phyloP scores from a whole-genome alignment of 2,888 invertebrate genomes.

The Protophormia terraenovae region DNA sequence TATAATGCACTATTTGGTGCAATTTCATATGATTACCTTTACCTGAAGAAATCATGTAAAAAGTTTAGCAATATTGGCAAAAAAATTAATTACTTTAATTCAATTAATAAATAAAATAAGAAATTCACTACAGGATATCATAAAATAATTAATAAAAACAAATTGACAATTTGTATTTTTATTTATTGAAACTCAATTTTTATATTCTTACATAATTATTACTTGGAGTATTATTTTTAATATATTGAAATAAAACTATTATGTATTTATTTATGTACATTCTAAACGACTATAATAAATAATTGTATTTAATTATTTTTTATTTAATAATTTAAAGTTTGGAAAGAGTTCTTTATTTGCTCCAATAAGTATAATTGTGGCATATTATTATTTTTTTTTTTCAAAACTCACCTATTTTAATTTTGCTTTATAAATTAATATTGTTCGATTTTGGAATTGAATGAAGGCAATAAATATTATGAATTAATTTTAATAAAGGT shows the following conservation, averaged over 20 bases:
- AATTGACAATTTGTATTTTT: constrained; percentile 8
- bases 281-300: not conserved
- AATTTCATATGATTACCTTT: too few species aligned
- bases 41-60: too few species aligned
- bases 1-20: too few species aligned
- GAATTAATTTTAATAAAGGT: too few species aligned
- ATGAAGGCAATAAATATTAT: not conserved
- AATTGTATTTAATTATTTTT: not conserved
- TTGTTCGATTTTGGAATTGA: not conserved
- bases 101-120: too few species aligned
- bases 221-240: constrained; percentile 30
- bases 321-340: constrained; percentile 20
- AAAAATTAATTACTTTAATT: too few species aligned
- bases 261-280: constrained; percentile 20
- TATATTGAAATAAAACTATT: constrained; percentile 32
- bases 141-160: too few species aligned
- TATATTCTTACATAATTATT: constrained; percentile 34
- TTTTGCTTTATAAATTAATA: not conserved
- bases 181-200: constrained; percentile 49
- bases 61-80: too few species aligned
- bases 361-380: not conserved
- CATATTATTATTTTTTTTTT: too few species aligned
- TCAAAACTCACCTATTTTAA: not conserved
- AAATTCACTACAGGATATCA: too few species aligned
- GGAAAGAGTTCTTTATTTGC: not conserved